Evolutionary conservation across 2,888 invertebrate genomes (phyloP), one percentile per base, ranked within the genome.

Genomic region (Argyra leucocephala): DNA sequence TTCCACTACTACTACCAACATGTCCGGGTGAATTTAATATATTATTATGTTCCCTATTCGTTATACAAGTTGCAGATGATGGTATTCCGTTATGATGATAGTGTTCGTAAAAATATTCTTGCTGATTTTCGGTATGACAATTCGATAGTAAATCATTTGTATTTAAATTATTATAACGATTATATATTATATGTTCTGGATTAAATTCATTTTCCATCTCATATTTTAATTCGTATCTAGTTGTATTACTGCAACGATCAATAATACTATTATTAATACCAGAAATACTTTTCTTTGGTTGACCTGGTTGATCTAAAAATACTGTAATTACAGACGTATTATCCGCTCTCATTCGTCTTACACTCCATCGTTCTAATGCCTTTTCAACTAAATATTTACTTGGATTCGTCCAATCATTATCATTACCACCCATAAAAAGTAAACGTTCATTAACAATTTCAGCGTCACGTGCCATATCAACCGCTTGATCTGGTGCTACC

Each of bases 281-380:
- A 69, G 3, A 26, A 1, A 18, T 15, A 12, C 60, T 21, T 48
- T 15, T 57, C 57, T 87, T 83, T 18, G 90, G 89, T 9, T 88
- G 91, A 0, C 93, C 92, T 0, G 92, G 90, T 61, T 93, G 93
- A 80, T 96, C 94, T 68, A 96, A 82, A 86, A 96, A 90, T 22
- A 97, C 76, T 65, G 78, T 90, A 22, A 98, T 91, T 61, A 94
- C 96, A 18, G 94, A 95, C 0, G 96, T 95, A 78, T 98, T 98
- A 79, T 98, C 98, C 0, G 98, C 97, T 57, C 96, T 85, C 84
- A 96, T 87, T 74, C 89, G 85, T 7, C 91, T 89, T 62, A 84
- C 84, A 22, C 87, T 86, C 96, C 97, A 98, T 65, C 85, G 83
- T 70, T 90, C 89, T 63, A 90, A 83, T 63, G 90, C 95, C 74